Base-by-base conservation (phyloP, 2,888 invertebrate genomes). In the Caenorhabditis angaria region DNA sequence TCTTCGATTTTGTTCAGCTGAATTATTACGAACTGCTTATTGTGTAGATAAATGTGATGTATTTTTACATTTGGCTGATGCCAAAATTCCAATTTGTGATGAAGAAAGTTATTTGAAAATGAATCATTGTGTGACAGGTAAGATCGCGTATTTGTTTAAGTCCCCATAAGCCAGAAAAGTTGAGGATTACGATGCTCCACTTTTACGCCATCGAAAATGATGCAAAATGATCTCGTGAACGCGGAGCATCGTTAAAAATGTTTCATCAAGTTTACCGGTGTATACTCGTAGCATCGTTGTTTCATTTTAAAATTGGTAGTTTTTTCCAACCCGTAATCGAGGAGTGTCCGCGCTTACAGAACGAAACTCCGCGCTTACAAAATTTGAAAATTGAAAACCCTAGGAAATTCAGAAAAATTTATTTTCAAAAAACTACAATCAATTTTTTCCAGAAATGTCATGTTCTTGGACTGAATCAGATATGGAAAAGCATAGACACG, bases 111-210 rank as follows among this genome's bases (percentile, higher is more conserved):
- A 72, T 65, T 50, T 73, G 27, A 61, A 70, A 27, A 25, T 78
- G 59, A 75, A 78, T n/a, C 71, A 76, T 24, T 78, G 78, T 27
- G 78, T 75, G 47, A 76, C 78, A 51, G 70, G 75, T 75, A 29
- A 24, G 25, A n/a, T n/a, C n/a, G n/a, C n/a, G n/a, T n/a, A n/a
- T n/a, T n/a, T n/a, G n/a, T n/a, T n/a, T n/a, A n/a, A n/a, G n/a
- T n/a, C n/a, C n/a, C n/a, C n/a, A n/a, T n/a, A n/a, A n/a, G n/a
- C n/a, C n/a, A n/a, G n/a, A n/a, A n/a, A n/a, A n/a, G n/a, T n/a
- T n/a, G n/a, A n/a, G n/a, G n/a, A n/a, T n/a, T n/a, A n/a, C n/a
- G n/a, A n/a, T n/a, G 10, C 5, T 18, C n/a, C n/a, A 48, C 10
- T 48, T 48, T 5, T 35, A 35, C 8, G 14, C 6, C 35, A 35